A percentile compares a stretch with the other conserved stretches of the same genome.
These are phyloP conservation scores for Gymnosoma rotundatum DNA, from an alignment of 2,888 invertebrate genomes.

Conservation along the genomic window DNA sequence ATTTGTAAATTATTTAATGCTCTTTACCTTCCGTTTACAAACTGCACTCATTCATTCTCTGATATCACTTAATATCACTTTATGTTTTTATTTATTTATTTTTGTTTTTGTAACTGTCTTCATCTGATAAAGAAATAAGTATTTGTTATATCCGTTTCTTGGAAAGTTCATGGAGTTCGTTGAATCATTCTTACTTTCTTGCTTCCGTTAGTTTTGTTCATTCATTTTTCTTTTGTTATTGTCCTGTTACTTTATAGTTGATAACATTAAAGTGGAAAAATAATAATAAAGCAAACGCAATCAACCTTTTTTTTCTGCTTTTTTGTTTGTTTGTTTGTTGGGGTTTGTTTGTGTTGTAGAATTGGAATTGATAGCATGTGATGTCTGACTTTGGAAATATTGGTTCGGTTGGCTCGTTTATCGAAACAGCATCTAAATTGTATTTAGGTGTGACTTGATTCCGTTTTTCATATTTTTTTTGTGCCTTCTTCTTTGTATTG, in stretches of 20 bases:
- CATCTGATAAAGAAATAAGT: slow-evolving; percentile 62
- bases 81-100: neutral
- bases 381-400: slow-evolving; percentile 26
- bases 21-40: slow-evolving; percentile 57
- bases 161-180: slow-evolving; percentile 59
- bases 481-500: neutral
- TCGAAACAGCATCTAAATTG: slow-evolving; percentile 69
- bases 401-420: slow-evolving; percentile 47
- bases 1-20: slow-evolving; percentile 44
- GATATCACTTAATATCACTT: slow-evolving; percentile 14
- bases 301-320: slow-evolving; percentile 21
- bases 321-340: neutral
- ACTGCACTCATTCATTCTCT: slow-evolving; percentile 39
- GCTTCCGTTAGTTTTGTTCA: slow-evolving; percentile 12
- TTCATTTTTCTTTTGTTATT: neutral
- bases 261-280: slow-evolving; percentile 50
- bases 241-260: slow-evolving; percentile 24
- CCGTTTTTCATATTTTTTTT: slow-evolving; percentile 14
- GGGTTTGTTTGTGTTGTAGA: slow-evolving; percentile 14
- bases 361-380: slow-evolving; percentile 14
- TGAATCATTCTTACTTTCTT: slow-evolving; percentile 42
- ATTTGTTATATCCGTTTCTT: slow-evolving; percentile 65
- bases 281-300: slow-evolving; percentile 60
- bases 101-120: slow-evolving; percentile 36
- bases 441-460: slow-evolving; percentile 68